A percentile compares a stretch with the other conserved stretches of the same genome.
Evolutionary conservation across 2,113 vertebrate genomes (phyloP).

Genomic region (Anas platyrhynchos): DNA sequence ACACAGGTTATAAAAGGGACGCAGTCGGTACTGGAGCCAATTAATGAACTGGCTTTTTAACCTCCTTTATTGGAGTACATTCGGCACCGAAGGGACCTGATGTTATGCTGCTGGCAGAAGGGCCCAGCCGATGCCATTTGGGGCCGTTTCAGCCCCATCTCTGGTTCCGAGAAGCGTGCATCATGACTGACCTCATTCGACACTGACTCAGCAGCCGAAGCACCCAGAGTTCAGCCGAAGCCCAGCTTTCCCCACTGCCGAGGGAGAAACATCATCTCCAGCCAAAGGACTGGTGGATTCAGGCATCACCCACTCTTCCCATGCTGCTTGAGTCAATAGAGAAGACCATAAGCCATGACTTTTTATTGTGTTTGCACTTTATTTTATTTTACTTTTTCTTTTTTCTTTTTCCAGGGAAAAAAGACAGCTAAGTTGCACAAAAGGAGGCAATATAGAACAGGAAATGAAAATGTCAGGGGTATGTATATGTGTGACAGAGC

Average conservation of each 20-base stretch:
- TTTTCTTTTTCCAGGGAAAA: not conserved
- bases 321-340: not conserved
- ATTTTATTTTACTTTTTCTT: not conserved
- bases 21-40: slow-evolving; percentile 76
- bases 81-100: slow-evolving; percentile 55
- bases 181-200: slow-evolving; percentile 61
- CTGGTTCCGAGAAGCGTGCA: slow-evolving; percentile 23
- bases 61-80: slow-evolving; percentile 80
- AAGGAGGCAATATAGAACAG: not conserved
- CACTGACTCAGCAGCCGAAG: slow-evolving; percentile 58
- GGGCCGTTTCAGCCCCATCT: slow-evolving; percentile 52
- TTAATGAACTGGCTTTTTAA: slow-evolving; percentile 83
- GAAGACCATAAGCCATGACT: not conserved
- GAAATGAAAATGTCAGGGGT: not conserved
- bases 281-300: not conserved
- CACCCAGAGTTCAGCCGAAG: not conserved
- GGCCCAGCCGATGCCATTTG: slow-evolving; percentile 65
- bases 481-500: fast-evolving
- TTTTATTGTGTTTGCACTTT: not conserved
- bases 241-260: not conserved
- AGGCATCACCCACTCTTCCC: not conserved
- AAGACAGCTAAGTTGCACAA: not conserved
- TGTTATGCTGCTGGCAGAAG: slow-evolving; percentile 71
- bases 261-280: not conserved
- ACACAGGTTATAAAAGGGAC: slow-evolving; percentile 84